Evolutionary conservation across 2,888 invertebrate species (phyloP).

Genomic region (Panopea generosa): DNA sequence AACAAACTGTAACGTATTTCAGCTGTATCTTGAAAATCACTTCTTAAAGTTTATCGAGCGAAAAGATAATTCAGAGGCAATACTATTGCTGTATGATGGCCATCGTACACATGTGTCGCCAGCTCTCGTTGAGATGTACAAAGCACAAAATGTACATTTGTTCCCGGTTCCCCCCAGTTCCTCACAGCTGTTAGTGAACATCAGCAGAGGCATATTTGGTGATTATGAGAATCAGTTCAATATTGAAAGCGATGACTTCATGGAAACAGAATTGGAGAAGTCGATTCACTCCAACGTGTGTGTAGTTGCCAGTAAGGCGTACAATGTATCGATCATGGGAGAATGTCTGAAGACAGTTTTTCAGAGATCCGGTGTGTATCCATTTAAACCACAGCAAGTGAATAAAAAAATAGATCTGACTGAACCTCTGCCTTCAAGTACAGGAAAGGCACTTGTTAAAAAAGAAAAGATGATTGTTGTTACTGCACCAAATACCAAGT

Average conservation of each 20-base stretch:
- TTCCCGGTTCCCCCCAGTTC: slow-evolving; percentile 57
- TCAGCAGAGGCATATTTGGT: slow-evolving; percentile 50
- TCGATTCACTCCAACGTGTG: slow-evolving; percentile 54
- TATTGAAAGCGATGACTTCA: slow-evolving; percentile 50
- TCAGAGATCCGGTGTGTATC: slow-evolving; percentile 51
- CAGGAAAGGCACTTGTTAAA: slow-evolving; percentile 14
- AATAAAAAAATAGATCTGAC: slow-evolving; percentile 54
- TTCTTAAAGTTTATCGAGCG: slow-evolving; percentile 61
- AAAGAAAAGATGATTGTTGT: slow-evolving; percentile 42
- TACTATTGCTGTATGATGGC: slow-evolving; percentile 57
- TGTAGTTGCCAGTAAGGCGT: slow-evolving; percentile 61
- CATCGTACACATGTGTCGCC: slow-evolving; percentile 57
- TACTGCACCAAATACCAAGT: slow-evolving; percentile 13
- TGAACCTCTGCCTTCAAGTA: slow-evolving; percentile 16
- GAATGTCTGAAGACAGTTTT: slow-evolving; percentile 43
- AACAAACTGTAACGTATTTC: slow-evolving; percentile 60
- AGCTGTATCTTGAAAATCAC: slow-evolving; percentile 59
- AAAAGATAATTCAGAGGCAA: slow-evolving; percentile 49
- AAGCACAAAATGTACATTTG: slow-evolving; percentile 53
- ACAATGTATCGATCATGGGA: slow-evolving; percentile 44
- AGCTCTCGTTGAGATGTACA: slow-evolving; percentile 53
- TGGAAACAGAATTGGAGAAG: slow-evolving; percentile 47
- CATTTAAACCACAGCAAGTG: slow-evolving; percentile 56
- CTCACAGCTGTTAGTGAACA: slow-evolving; percentile 44
- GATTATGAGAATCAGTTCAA: slow-evolving; percentile 43